Evolutionary conservation across 1,140 invertebrate species (phyloP).

Genomic region (Hylyphantes graminicola): DNA sequence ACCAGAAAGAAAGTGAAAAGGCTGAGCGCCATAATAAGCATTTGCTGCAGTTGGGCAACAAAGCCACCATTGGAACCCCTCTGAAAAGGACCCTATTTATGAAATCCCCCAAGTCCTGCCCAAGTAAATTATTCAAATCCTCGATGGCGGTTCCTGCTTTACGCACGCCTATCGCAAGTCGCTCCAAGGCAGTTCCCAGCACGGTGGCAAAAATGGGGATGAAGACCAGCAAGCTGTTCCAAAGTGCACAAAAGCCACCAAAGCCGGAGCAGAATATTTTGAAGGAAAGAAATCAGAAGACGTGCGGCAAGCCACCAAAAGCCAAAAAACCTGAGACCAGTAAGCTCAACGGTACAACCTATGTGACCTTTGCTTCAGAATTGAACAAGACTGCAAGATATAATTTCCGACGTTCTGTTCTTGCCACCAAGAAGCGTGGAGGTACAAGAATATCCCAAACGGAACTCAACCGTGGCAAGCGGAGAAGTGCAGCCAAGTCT

Average conservation of each 20-base stretch:
- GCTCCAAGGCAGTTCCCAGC: background rate
- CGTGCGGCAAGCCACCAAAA: background rate
- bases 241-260: background rate
- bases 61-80: too few species aligned
- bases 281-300: slow-evolving; percentile 20
- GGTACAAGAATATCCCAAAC: slow-evolving; percentile 29
- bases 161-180: background rate
- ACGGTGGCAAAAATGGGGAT: background rate
- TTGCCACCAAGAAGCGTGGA: slow-evolving; percentile 24
- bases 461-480: slow-evolving; percentile 18
- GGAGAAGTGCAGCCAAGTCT: slow-evolving; percentile 28
- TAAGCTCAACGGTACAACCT: slow-evolving; percentile 22
- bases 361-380: slow-evolving; percentile 22
- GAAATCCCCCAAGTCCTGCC: too few species aligned
- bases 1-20: slow-evolving; percentile 68
- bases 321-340: background rate
- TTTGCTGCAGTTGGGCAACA: too few species aligned
- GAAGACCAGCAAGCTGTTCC: background rate
- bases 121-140: background rate
- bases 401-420: slow-evolving; percentile 38
- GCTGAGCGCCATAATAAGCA: slow-evolving; percentile 42
- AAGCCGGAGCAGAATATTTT: background rate
- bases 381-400: background rate
- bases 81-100: too few species aligned
- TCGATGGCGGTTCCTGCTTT: slow-evolving; percentile 4